Percentiles rank a stretch among this genome's conserved stretches.
Evolutionary conservation across 2,888 invertebrate species (phyloP).

Genomic region (Drosophila anceps): DNA sequence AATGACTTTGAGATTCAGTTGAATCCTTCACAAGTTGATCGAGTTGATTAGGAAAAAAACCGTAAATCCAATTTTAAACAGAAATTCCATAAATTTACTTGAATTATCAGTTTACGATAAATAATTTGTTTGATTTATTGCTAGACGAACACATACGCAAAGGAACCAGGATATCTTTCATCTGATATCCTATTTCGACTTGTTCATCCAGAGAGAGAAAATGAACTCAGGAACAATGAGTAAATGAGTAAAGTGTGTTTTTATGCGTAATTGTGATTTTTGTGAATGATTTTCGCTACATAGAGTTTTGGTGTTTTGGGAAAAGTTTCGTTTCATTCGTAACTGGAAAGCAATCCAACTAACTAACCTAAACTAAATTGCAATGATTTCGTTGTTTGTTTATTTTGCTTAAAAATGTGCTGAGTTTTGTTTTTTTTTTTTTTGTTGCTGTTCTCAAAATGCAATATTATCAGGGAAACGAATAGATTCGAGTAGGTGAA

Average conservation of each 20-base stretch:
- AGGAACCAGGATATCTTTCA: neutral
- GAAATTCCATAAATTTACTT: constrained; percentile 9
- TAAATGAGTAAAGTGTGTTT: neutral
- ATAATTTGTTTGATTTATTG: neutral
- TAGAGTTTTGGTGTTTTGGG: constrained; percentile 28
- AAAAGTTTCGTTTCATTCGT: constrained; percentile 12
- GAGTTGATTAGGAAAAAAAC: neutral
- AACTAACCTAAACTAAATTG: constrained; percentile 49
- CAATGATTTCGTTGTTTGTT: constrained; percentile 23
- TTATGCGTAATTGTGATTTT: neutral
- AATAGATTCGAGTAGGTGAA: constrained; percentile 56
- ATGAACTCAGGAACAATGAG: neutral
- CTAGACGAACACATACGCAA: neutral
- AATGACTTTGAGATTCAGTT: neutral
- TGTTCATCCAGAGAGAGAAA: neutral
- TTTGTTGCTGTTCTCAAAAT: constrained; percentile 31
- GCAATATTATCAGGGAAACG: constrained; percentile 41
- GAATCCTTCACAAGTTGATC: neutral
- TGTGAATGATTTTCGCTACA: constrained; percentile 36
- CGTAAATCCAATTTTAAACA: neutral
- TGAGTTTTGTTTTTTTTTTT: constrained; percentile 25
- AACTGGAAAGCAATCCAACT: constrained; percentile 45
- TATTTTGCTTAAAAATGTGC: constrained; percentile 38
- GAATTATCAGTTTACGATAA: constrained; percentile 2
- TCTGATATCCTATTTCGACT: neutral